Evolutionary conservation across 2,888 invertebrate species (phyloP).

Genomic region (Caenorhabditis uteleia): DNA sequence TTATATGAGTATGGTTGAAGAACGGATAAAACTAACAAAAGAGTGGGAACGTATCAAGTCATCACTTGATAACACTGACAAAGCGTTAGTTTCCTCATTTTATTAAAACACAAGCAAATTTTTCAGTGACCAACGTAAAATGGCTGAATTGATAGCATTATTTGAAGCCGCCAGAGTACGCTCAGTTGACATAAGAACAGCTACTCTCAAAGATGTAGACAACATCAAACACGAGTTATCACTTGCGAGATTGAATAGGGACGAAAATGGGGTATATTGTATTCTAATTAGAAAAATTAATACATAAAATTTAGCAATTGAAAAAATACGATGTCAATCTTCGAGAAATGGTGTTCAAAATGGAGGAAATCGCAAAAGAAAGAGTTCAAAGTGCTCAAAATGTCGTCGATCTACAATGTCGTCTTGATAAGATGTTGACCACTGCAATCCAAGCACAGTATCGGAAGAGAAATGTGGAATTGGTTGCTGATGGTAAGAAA

Average conservation of each 20-base stretch:
- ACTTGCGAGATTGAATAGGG: too few relatives aligned
- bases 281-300: too few relatives aligned
- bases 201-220: too few relatives aligned
- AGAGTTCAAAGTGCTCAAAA: neutral
- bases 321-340: neutral
- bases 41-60: neutral
- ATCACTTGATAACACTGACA: neutral
- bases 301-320: constrained; percentile 3
- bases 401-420: constrained; percentile 5
- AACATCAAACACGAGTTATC: too few relatives aligned
- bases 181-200: too few relatives aligned
- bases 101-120: too few relatives aligned
- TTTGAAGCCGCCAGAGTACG: too few relatives aligned
- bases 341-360: constrained; percentile 3
- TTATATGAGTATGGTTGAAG: neutral
- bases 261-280: constrained; percentile 4
- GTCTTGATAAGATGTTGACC: constrained; percentile 2
- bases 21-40: neutral
- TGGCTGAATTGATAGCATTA: too few relatives aligned
- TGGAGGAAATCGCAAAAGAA: neutral
- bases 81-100: neutral
- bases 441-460: constrained; percentile 1
- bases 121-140: too few relatives aligned
- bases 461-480: constrained; percentile 14
- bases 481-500: neutral